A percentile compares a stretch with the other conserved stretches of the same genome.
Evolutionary conservation across 2,797 vertebrate genomes (phyloP).

Genomic region (Ataeniobius toweri): DNA sequence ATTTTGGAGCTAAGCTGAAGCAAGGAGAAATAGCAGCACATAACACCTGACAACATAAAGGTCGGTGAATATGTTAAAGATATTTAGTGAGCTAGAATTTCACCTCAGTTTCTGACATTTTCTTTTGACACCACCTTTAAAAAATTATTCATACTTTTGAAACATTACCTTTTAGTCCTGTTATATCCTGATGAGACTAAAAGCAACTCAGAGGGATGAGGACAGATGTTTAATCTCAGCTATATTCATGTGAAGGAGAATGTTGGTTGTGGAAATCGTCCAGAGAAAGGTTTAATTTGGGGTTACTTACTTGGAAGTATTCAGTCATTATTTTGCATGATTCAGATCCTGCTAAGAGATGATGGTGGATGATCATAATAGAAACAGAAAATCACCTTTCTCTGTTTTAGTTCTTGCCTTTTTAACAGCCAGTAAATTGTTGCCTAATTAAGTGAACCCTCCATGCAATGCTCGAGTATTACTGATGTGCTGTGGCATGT

Average conservation of each 20-base stretch:
- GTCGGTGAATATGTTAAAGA: slow-evolving; percentile 28
- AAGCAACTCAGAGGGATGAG: slow-evolving; percentile 2
- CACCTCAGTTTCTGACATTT: slow-evolving; percentile 41
- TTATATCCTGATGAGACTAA: slow-evolving; percentile 24
- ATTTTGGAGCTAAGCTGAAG: background rate
- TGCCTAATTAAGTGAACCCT: slow-evolving; percentile 41
- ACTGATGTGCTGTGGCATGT: slow-evolving; percentile 61
- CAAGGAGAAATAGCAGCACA: slow-evolving; percentile 11
- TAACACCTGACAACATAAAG: slow-evolving; percentile 4
- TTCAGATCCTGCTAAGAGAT: slow-evolving; percentile 25
- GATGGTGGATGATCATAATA: slow-evolving; percentile 17
- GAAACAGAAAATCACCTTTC: background rate
- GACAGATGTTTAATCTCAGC: background rate
- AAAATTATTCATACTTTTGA: slow-evolving; percentile 18
- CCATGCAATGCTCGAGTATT: slow-evolving; percentile 20
- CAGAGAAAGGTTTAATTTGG: background rate
- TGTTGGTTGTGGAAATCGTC: slow-evolving; percentile 4
- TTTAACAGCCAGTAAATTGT: slow-evolving; percentile 40
- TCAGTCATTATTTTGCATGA: slow-evolving; percentile 37
- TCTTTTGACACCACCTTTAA: slow-evolving; percentile 6
- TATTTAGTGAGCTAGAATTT: slow-evolving; percentile 12
- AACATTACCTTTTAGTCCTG: slow-evolving; percentile 19
- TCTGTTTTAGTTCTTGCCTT: slow-evolving; percentile 10
- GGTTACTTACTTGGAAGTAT: background rate
- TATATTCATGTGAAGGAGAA: slow-evolving; percentile 2